Evolutionary conservation across 1,140 invertebrate genomes (phyloP).

Genomic region (Eumaeus atala): DNA sequence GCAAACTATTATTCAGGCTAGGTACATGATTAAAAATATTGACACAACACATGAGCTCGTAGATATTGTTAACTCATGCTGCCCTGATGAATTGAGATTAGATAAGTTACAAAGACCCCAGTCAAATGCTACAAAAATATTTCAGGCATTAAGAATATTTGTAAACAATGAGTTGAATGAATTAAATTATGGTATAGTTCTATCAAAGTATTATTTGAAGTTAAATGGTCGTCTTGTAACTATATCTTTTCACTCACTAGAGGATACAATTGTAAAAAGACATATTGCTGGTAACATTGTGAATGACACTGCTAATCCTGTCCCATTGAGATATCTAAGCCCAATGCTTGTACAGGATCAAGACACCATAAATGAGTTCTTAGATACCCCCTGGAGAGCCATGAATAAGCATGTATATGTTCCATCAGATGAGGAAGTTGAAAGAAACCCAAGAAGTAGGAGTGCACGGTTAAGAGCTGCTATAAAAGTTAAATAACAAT

Average conservation of each 20-base stretch:
- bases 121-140: slow-evolving; percentile 93
- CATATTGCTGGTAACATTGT: slow-evolving; percentile 87
- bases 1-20: slow-evolving; percentile 89
- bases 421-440: slow-evolving; percentile 83
- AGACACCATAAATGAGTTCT: slow-evolving; percentile 76
- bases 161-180: slow-evolving; percentile 98
- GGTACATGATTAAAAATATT: slow-evolving; percentile 86
- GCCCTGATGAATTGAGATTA: slow-evolving; percentile 73
- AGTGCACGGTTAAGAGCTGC: slow-evolving; percentile 93
- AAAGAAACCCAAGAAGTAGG: slow-evolving; percentile 86
- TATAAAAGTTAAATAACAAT: slow-evolving; percentile 77
- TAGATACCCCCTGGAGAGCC: slow-evolving; percentile 82
- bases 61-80: slow-evolving; percentile 82
- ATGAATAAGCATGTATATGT: slow-evolving; percentile 87
- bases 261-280: slow-evolving; percentile 96
- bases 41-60: slow-evolving; percentile 89
- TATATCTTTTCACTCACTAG: slow-evolving; percentile 93
- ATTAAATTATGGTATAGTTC: slow-evolving; percentile 89
- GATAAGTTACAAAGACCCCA: slow-evolving; percentile 85
- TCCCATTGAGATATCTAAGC: slow-evolving; percentile 80
- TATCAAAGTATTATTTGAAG: slow-evolving; percentile 87
- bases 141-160: slow-evolving; percentile 95
- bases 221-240: slow-evolving; percentile 84
- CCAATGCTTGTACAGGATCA: slow-evolving; percentile 73
- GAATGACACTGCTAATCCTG: slow-evolving; percentile 78